These are phyloP conservation scores for Bryconaethiops microstoma DNA, from an alignment of 2,797 vertebrate species.

Conservation along the genomic window DNA sequence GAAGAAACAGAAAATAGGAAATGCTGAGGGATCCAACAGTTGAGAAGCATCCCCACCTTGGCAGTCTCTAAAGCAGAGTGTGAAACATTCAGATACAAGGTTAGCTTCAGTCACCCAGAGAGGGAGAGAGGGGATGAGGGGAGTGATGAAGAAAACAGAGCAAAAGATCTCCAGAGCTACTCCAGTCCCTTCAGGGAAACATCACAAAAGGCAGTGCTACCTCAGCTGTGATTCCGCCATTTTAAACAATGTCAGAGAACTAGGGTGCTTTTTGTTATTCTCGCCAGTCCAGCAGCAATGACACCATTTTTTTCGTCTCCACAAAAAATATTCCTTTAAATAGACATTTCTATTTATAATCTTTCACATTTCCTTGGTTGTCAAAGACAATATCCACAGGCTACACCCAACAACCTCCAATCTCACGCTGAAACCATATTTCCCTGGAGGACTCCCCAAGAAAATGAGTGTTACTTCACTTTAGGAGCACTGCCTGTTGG, in stretches of 20 bases:
- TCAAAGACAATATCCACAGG: constrained; percentile 75
- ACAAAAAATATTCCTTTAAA: constrained; percentile 3
- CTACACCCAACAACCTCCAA: constrained; percentile 72
- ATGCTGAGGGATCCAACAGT: not conserved
- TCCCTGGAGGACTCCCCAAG: constrained; percentile 72
- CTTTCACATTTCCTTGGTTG: constrained; percentile 63
- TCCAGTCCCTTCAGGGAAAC: not conserved
- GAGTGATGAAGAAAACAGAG: not conserved
- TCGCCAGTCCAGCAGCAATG: not conserved
- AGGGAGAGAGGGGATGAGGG: not conserved
- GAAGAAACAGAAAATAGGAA: not conserved
- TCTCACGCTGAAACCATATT: constrained; percentile 80
- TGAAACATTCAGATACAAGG: constrained; percentile 5
- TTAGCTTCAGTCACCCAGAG: not conserved
- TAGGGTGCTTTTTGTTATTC: constrained; percentile 9
- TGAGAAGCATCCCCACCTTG: not conserved
- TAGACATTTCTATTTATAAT: constrained; percentile 50
- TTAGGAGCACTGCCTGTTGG: constrained; percentile 64
- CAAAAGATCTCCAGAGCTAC: not conserved
- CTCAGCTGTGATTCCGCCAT: not conserved
- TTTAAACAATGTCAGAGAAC: not conserved
- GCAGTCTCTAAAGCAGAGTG: not conserved
- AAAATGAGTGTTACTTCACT: constrained; percentile 77
- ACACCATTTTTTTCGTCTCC: not conserved
- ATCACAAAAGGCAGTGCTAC: constrained; percentile 3